phyloP scores from a whole-genome alignment of 2,888 invertebrate species.

The Lasioglossum malachurum region DNA sequence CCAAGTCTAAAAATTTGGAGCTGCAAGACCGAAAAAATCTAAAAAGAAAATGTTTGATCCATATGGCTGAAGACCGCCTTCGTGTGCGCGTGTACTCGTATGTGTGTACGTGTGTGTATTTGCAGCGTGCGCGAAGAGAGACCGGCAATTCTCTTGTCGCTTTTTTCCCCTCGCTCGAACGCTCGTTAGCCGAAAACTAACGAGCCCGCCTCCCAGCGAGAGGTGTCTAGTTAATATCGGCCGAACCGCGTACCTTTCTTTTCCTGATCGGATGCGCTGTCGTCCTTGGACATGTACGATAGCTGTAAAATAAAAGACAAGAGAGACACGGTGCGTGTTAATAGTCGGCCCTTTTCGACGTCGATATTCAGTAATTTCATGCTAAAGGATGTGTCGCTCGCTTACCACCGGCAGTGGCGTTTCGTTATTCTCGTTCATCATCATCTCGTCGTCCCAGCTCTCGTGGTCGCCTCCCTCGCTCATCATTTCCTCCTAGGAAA shows the following conservation, averaged over 20 bases:
- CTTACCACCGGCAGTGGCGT: conserved; percentile 81
- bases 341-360: neutral
- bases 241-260: conserved; percentile 77
- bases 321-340: neutral
- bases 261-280: conserved; percentile 80
- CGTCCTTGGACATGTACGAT: conserved; percentile 83
- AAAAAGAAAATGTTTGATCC: neutral
- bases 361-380: neutral
- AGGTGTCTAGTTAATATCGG: neutral
- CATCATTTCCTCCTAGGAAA: conserved; percentile 82
- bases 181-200: conserved; percentile 20
- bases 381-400: conserved; percentile 53
- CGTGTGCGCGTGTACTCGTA: neutral
- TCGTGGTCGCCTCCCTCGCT: conserved; percentile 84
- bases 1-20: neutral
- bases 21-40: neutral
- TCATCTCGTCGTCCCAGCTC: conserved; percentile 84
- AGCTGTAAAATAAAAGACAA: conserved; percentile 69
- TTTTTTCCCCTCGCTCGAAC: conserved; percentile 4
- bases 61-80: neutral
- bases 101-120: neutral
- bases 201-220: conserved; percentile 1
- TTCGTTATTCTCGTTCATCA: conserved; percentile 82
- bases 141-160: neutral
- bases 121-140: neutral